Percentiles rank a stretch among this genome's conserved stretches.
These are phyloP conservation scores for Elgonia sp. DNA, from an alignment of 2,888 invertebrate species.

Conservation along the genomic window DNA sequence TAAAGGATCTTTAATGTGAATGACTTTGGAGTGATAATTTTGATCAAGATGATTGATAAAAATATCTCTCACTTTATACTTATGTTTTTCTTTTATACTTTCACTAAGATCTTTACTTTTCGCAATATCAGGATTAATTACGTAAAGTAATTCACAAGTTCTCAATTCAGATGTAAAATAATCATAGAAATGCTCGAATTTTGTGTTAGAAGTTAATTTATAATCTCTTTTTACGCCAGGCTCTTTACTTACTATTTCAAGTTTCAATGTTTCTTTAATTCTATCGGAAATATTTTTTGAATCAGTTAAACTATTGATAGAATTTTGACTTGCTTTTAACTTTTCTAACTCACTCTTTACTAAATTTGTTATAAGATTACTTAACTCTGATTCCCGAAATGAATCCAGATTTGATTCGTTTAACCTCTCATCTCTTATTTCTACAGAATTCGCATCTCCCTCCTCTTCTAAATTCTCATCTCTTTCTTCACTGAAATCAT, in stretches of 20 bases:
- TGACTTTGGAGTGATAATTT: conserved; percentile 71
- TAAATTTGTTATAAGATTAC: background rate
- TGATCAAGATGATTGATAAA: conserved; percentile 73
- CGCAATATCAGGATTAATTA: background rate
- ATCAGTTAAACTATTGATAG: too few species aligned
- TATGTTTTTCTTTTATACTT: conserved; percentile 60
- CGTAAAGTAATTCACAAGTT: background rate
- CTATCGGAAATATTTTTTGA: background rate
- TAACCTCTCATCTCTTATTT: background rate
- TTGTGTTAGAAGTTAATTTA: background rate
- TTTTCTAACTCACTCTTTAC: background rate
- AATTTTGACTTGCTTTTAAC: background rate
- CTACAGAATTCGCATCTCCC: background rate
- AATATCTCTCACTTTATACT: conserved; percentile 76
- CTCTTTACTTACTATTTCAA: background rate
- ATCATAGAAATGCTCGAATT: conserved; percentile 9
- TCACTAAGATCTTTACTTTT: background rate
- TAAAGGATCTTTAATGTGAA: conserved; percentile 69
- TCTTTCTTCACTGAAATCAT: background rate
- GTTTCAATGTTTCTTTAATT: conserved; percentile 7
- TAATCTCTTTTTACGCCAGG: background rate
- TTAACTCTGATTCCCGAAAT: background rate
- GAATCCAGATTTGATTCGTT: background rate
- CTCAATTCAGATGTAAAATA: conserved; percentile 10
- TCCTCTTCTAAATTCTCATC: background rate